Evolutionary conservation across 2,888 invertebrate genomes (phyloP).

Genomic region (Parapristionchus giblindavisi): DNA sequence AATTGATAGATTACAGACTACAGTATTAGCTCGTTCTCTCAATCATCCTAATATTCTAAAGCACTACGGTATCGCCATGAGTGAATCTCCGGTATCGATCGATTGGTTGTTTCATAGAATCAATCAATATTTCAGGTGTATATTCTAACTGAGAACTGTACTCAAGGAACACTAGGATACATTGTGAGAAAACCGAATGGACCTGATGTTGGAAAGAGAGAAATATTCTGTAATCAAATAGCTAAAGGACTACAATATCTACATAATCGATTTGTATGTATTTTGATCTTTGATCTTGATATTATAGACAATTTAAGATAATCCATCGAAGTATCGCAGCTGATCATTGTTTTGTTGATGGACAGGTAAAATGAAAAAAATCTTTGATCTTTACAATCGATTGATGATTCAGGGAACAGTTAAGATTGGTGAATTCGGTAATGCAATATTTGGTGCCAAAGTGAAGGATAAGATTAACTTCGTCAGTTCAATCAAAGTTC

Average conservation of each 20-base stretch:
- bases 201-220: slow-evolving; percentile 21
- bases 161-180: slow-evolving; percentile 29
- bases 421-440: slow-evolving; percentile 17
- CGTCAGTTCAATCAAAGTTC: slow-evolving; percentile 4
- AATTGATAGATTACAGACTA: neutral
- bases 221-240: neutral
- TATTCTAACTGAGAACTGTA: slow-evolving; percentile 16
- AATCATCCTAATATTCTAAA: slow-evolving; percentile 14
- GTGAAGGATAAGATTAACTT: neutral
- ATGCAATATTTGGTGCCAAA: slow-evolving; percentile 13
- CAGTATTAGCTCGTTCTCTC: slow-evolving; percentile 1
- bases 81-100: neutral
- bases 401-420: neutral
- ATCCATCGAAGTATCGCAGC: slow-evolving; percentile 14
- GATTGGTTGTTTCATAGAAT: neutral
- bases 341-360: slow-evolving; percentile 14
- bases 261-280: slow-evolving; percentile 7
- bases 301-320: neutral
- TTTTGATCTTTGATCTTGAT: neutral
- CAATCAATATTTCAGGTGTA: slow-evolving; percentile 6
- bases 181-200: slow-evolving; percentile 22
- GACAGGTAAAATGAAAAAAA: neutral
- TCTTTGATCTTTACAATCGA: neutral
- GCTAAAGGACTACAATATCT: slow-evolving; percentile 26
- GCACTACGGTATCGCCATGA: slow-evolving; percentile 20